These are phyloP conservation scores for Mobula birostris DNA, from an alignment of 2,113 vertebrate genomes.

Conservation along the genomic window DNA sequence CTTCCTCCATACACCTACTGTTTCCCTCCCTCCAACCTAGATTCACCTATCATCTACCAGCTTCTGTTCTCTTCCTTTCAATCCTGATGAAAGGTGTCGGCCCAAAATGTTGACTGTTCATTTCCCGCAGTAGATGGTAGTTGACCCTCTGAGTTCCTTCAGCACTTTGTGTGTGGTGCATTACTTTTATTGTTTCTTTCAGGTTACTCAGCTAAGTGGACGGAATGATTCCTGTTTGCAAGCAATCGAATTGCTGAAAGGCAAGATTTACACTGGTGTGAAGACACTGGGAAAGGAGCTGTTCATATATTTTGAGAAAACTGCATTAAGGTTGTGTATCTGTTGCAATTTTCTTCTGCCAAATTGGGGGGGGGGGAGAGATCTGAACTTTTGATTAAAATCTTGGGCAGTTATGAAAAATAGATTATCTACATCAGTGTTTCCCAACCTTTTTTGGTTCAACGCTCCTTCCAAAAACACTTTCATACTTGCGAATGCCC, in stretches of 20 bases:
- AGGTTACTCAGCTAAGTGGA: conserved; percentile 44
- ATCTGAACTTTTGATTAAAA: background rate
- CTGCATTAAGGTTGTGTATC: conserved; percentile 72
- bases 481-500: too few relatives aligned
- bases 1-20: too few relatives aligned
- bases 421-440: background rate
- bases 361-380: background rate
- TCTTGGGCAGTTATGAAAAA: background rate
- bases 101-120: too few relatives aligned
- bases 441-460: too few relatives aligned
- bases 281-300: conserved; percentile 87
- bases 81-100: too few relatives aligned
- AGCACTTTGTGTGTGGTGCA: too few relatives aligned
- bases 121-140: too few relatives aligned
- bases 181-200: conserved; percentile 37
- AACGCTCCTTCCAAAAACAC: too few relatives aligned
- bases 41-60: too few relatives aligned
- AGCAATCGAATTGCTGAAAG: conserved; percentile 49
- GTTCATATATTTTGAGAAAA: conserved; percentile 78
- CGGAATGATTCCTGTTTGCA: conserved; percentile 39
- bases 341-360: background rate
- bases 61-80: too few relatives aligned
- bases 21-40: too few relatives aligned
- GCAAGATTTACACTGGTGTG: conserved; percentile 63
- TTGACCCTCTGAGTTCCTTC: too few relatives aligned